Evolutionary conservation across 1,140 invertebrate genomes (phyloP), one percentile per base, ranked within the genome.

Genomic region (Aphelinus certus): DNA sequence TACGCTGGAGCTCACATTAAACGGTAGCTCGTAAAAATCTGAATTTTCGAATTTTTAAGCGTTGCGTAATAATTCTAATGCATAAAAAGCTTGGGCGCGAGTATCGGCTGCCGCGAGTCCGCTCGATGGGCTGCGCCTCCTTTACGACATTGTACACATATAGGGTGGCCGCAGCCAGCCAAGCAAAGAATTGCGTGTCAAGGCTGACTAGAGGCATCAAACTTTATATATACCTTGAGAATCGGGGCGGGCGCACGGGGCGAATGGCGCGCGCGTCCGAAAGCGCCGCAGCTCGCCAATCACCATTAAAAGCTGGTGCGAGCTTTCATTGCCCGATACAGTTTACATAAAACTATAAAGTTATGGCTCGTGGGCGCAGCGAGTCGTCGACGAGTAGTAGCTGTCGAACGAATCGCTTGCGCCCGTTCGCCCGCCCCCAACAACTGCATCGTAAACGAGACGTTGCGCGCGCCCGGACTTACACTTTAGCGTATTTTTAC

Each of bases 401-500:
- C 26, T 26, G 49, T 7, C 2, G 49, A 67, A 45, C 55, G 57
- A 43, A 53, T 49, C 53, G 58, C 26, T 26, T 26, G 26, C 26
- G 26, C 26, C 26, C 26, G 26, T 26, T 26, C 26, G 26, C 57
- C n/a, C 73, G 56, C 69, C 73, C 78, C 74, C 71, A 62, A 65
- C 48, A 49, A 61, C 49, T 62, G 47, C 53, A 64, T 75, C 73
- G 73, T 75, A 75, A 70, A 75, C 45, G 58, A 72, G 55, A 61
- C 56, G 1, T 46, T 56, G 9, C 57, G 53, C 56, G 47, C 63
- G 45, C n/a, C 55, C 6, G 9, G 65, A 47, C 58, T 56, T 62
- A 49, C 10, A 65, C 42, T 70, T 75, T 58, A 65, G 64, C 67
- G 61, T 71, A 76, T 76, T 82, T 82, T 82, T 82, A 82, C 81